Evolutionary conservation across 2,113 vertebrate species (phyloP).

Genomic region (Anser cygnoides): DNA sequence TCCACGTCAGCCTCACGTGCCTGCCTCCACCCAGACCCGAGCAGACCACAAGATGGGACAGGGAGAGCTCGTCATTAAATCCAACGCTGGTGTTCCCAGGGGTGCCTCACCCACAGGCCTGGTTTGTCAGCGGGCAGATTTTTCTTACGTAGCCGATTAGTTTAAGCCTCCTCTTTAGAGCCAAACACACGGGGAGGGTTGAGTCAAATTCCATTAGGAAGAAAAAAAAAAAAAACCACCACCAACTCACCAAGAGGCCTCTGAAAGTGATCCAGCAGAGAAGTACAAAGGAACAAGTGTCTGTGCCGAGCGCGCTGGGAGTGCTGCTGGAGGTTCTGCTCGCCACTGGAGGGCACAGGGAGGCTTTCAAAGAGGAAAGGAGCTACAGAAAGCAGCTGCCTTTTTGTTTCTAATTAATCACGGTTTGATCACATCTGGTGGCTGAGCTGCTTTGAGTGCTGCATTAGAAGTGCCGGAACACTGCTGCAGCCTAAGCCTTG

Average conservation of each 20-base stretch:
- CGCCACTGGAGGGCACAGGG: conserved; percentile 43
- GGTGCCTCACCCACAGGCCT: background rate
- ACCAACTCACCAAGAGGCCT: too few relatives aligned
- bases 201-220: accelerated
- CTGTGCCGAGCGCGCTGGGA: background rate
- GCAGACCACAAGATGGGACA: accelerated
- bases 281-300: accelerated
- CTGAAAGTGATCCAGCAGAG: background rate
- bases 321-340: background rate
- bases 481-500: accelerated
- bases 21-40: background rate
- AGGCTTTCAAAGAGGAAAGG: background rate
- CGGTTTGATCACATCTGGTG: accelerated
- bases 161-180: background rate
- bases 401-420: accelerated
- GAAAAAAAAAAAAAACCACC: too few relatives aligned
- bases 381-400: accelerated
- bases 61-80: background rate
- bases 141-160: background rate
- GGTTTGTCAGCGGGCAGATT: background rate
- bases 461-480: accelerated
- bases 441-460: background rate
- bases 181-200: background rate
- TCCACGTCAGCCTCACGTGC: background rate
- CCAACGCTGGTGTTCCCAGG: background rate